Conservation (phyloP, 2,113 vertebrate species). For the Psilopogon haemacephalus region DNA sequence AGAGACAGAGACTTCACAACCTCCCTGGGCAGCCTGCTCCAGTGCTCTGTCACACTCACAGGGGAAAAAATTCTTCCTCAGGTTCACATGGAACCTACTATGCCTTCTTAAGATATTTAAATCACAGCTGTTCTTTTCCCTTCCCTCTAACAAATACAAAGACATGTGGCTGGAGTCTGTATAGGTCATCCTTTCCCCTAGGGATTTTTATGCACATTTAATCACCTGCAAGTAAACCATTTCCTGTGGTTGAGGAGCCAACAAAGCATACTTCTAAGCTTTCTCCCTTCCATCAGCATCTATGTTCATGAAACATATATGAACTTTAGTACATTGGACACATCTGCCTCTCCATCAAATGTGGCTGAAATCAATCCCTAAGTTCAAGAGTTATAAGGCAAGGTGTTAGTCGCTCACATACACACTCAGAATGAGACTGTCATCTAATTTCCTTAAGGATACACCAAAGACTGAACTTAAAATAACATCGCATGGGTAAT, state of each 20-base stretch:
- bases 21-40: no score
- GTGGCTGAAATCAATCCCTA: background rate
- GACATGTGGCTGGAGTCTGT: background rate
- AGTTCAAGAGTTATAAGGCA: background rate
- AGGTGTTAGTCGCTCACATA: background rate
- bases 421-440: background rate
- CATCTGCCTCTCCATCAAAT: background rate
- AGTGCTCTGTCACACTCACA: no score
- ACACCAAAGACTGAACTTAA: background rate
- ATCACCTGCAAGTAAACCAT: background rate
- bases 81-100: no score
- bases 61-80: no score
- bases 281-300: background rate
- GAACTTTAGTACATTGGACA: background rate
- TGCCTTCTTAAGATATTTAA: background rate
- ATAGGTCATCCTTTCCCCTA: background rate
- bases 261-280: background rate
- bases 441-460: background rate
- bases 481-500: fast-evolving
- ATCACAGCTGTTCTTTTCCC: background rate
- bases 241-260: fast-evolving
- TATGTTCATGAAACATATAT: background rate
- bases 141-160: background rate
- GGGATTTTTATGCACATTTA: background rate
- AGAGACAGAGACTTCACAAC: no score